phyloP scores from a whole-genome alignment of 2,888 invertebrate species.

The Caenorhabditis sinica region DNA sequence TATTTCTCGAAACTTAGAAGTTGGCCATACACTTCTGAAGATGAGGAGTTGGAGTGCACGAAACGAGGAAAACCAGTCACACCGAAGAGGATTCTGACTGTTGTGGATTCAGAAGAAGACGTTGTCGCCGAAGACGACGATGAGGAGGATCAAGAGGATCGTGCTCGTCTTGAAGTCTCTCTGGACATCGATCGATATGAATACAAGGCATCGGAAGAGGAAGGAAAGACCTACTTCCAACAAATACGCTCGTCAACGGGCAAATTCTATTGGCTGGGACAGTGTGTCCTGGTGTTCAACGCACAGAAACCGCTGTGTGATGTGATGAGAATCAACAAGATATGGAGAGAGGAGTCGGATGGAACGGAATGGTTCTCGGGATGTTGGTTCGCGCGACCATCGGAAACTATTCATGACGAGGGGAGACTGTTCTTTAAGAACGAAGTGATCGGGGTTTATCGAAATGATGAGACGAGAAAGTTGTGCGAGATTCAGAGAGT shows the following conservation, averaged over 20 bases:
- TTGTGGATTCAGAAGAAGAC: constrained; percentile 48
- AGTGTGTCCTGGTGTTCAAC: constrained; percentile 93
- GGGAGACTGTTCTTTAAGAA: constrained; percentile 91
- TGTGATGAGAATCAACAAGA: constrained; percentile 94
- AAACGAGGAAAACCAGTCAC: constrained; percentile 86
- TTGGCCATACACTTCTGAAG: constrained; percentile 80
- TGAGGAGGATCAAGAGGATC: constrained; percentile 66
- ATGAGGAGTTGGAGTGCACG: constrained; percentile 87
- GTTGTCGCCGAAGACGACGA: constrained; percentile 37
- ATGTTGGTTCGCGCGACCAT: constrained; percentile 93
- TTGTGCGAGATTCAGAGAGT: constrained; percentile 93
- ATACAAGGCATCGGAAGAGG: constrained; percentile 25
- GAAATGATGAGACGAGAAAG: constrained; percentile 92
- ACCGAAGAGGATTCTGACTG: constrained; percentile 46
- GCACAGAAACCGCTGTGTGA: constrained; percentile 93
- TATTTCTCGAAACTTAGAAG: constrained; percentile 93
- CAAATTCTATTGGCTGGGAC: constrained; percentile 87
- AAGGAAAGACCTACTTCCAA: constrained; percentile 66
- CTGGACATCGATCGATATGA: constrained; percentile 62
- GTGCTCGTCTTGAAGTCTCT: constrained; percentile 30
- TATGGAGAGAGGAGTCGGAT: constrained; percentile 92
- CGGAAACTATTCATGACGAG: constrained; percentile 89
- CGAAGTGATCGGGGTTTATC: constrained; percentile 86
- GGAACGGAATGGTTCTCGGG: constrained; percentile 95
- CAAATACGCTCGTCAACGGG: constrained; percentile 68